These are phyloP conservation scores for Spea bombifrons DNA, from an alignment of 2,113 vertebrate species.

Conservation along the genomic window DNA sequence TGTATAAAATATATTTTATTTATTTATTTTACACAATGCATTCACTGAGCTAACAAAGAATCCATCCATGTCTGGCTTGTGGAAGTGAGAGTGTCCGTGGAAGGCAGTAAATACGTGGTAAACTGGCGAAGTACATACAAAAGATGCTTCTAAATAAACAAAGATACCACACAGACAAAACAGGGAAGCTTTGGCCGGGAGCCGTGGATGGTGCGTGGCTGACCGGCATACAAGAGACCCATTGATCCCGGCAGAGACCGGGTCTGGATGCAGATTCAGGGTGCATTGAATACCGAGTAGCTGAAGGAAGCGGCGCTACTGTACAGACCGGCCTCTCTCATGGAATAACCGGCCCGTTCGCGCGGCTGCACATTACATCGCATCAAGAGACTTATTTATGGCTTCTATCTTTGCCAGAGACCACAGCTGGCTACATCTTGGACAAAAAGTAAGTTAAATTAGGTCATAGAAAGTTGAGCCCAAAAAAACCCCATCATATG, in stretches of 20 bases:
- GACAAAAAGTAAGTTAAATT: not conserved
- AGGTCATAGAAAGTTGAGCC: not conserved
- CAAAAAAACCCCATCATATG: not conserved
- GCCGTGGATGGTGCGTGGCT: not conserved
- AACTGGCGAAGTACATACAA: not conserved
- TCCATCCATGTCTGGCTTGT: too few species aligned
- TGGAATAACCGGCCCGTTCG: not conserved
- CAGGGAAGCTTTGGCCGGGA: not conserved
- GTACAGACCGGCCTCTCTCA: not conserved
- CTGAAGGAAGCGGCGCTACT: not conserved
- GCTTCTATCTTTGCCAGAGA: not conserved
- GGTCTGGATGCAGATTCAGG: not conserved
- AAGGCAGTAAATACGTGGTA: not conserved
- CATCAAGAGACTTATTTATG: not conserved
- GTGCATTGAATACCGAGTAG: not conserved
- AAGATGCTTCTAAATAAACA: constrained; percentile 6
- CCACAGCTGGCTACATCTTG: not conserved
- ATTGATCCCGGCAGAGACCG: not conserved
- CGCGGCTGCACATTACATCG: not conserved
- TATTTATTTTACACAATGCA: too few species aligned
- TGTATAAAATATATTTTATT: too few species aligned
- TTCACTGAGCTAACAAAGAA: too few species aligned
- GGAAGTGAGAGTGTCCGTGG: not conserved
- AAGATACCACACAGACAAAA: not conserved
- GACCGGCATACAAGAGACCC: not conserved